phyloP scores from a whole-genome alignment of 2,113 vertebrate species.

The Corythoichthys haematopterus region DNA sequence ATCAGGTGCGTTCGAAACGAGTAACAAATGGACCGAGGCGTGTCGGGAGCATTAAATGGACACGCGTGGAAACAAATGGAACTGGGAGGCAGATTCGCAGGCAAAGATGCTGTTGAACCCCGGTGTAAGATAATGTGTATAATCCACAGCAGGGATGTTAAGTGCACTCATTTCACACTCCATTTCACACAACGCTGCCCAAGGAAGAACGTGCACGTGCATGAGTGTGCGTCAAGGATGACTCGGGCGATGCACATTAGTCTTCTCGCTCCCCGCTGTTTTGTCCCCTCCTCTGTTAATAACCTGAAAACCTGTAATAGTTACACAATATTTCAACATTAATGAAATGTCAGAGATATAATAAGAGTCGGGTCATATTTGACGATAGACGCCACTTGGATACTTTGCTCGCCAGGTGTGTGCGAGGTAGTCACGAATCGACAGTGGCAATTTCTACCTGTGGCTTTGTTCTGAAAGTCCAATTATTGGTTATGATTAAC shows the following conservation, averaged over 20 bases:
- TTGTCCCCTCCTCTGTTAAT: constrained; percentile 33
- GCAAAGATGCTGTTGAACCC: constrained; percentile 52
- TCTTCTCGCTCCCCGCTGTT: constrained; percentile 39
- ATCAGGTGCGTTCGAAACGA: not conserved
- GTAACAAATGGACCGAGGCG: constrained; percentile 8
- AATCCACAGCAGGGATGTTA: constrained; percentile 68
- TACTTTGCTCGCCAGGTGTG: constrained; percentile 24
- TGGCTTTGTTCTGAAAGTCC: constrained; percentile 14
- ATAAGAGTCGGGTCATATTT: constrained; percentile 15
- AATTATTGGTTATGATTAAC: not conserved
- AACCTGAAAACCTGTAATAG: constrained; percentile 26
- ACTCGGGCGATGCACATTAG: constrained; percentile 53
- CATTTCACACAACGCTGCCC: constrained; percentile 67
- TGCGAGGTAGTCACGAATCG: constrained; percentile 16
- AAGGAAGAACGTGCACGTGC: constrained; percentile 31
- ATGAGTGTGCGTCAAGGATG: constrained; percentile 38
- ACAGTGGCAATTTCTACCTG: constrained; percentile 26
- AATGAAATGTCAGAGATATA: constrained; percentile 32
- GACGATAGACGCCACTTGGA: constrained; percentile 10
- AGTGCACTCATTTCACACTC: constrained; percentile 75
- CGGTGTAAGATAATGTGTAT: constrained; percentile 58
- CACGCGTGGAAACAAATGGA: constrained; percentile 41
- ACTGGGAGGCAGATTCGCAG: constrained; percentile 42
- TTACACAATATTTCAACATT: constrained; percentile 17
- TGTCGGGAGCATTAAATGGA: constrained; percentile 25